A percentile compares a stretch with the other conserved stretches of the same genome.
phyloP scores from a whole-genome alignment of 2,797 vertebrate genomes.

The Trachurus trachurus region DNA sequence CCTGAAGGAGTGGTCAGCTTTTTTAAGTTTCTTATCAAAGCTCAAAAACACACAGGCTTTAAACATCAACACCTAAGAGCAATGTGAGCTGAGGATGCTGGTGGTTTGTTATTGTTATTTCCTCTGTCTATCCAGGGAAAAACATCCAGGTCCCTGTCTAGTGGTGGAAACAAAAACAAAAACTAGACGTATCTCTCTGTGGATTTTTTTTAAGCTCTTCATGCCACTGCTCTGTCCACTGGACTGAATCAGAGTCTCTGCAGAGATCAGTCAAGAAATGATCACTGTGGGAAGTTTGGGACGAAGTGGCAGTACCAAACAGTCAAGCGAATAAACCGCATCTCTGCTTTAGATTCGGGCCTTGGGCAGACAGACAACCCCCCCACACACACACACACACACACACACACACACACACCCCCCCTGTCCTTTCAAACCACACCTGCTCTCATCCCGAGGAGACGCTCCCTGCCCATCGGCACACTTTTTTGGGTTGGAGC shows the following conservation, averaged over 20 bases:
- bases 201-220: constrained; percentile 26
- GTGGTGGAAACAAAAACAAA: constrained; percentile 1
- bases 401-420: too few species aligned
- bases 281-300: constrained; percentile 26
- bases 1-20: background rate
- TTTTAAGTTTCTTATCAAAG: background rate
- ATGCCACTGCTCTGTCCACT: constrained; percentile 32
- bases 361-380: constrained; percentile 11
- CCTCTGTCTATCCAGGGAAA: background rate
- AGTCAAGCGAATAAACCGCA: constrained; percentile 35
- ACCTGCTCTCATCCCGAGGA: background rate
- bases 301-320: constrained; percentile 12
- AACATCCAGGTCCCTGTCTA: background rate
- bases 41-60: background rate
- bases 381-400: too few species aligned
- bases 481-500: background rate
- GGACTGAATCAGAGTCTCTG: constrained; percentile 35
- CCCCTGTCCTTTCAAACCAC: constrained; percentile 19
- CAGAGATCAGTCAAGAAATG: constrained; percentile 39
- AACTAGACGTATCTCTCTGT: background rate
- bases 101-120: background rate
- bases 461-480: background rate
- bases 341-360: constrained; percentile 18
- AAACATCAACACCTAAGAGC: background rate
- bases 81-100: background rate